A percentile compares a stretch with the other conserved stretches of the same genome.
Evolutionary conservation across 1,140 invertebrate genomes (phyloP).

Genomic region (Saccostrea glomerata): DNA sequence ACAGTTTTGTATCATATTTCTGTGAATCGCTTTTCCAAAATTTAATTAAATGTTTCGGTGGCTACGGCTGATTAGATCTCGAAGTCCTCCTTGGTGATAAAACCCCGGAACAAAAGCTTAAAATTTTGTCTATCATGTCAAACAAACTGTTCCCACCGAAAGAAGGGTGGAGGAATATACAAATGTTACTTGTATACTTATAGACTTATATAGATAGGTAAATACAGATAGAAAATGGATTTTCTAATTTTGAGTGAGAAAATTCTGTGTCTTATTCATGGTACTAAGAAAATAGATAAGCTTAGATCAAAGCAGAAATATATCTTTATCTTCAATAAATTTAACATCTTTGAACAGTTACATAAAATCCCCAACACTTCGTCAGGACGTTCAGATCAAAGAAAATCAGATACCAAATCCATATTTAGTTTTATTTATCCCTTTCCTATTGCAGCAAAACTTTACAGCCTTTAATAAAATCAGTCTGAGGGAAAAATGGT

Average conservation of each 20-base stretch:
- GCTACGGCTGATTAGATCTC: background rate
- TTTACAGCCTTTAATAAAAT: background rate
- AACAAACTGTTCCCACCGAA: background rate
- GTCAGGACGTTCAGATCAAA: background rate
- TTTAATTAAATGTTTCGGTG: conserved; percentile 11
- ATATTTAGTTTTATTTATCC: background rate
- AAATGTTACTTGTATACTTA: background rate
- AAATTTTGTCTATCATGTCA: background rate
- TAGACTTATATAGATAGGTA: background rate
- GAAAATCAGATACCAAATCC: background rate
- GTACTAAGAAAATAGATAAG: background rate
- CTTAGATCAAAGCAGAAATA: background rate
- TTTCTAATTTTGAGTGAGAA: background rate
- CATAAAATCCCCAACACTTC: background rate
- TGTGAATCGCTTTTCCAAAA: background rate
- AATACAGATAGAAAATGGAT: background rate
- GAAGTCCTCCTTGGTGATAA: background rate
- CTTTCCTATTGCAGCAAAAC: background rate
- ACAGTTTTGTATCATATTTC: conserved; percentile 1
- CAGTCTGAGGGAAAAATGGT: background rate
- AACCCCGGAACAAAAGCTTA: background rate
- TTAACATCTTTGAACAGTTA: background rate
- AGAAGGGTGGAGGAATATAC: background rate
- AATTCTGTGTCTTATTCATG: background rate
- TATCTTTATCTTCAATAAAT: background rate